Evolutionary conservation across 2,113 vertebrate genomes (phyloP).

Genomic region (Rhizomys pruinosus): DNA sequence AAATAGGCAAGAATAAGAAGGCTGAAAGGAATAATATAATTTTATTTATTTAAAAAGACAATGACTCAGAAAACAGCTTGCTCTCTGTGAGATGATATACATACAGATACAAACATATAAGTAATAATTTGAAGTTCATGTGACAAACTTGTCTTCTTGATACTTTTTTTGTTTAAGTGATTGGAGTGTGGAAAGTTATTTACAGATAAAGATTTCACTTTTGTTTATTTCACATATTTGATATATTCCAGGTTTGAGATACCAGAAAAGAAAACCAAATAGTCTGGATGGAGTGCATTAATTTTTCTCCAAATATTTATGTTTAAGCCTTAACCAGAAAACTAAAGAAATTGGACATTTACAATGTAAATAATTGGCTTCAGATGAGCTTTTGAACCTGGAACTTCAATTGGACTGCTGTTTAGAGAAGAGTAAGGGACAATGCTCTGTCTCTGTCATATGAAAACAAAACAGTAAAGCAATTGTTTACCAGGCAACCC

Average conservation of each 20-base stretch:
- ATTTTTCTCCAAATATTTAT: not conserved
- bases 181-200: not conserved
- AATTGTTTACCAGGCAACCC: not conserved
- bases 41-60: not conserved
- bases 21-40: not conserved
- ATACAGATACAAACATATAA: not conserved
- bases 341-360: not conserved
- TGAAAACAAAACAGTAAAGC: not conserved
- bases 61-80: not conserved
- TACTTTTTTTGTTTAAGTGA: constrained; percentile 28
- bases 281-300: not conserved
- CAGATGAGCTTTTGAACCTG: not conserved
- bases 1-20: constrained; percentile 6
- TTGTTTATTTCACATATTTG: constrained; percentile 31
- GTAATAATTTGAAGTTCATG: not conserved
- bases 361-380: not conserved
- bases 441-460: not conserved
- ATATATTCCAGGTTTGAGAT: not conserved
- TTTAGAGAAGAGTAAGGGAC: not conserved
- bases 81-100: not conserved
- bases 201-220: not conserved
- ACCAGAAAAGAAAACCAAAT: not conserved
- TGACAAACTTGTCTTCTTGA: not conserved
- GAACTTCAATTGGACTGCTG: not conserved
- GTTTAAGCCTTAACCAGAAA: not conserved